These are phyloP conservation scores for Ia io DNA, from an alignment of 2,113 vertebrate genomes.

Conservation along the genomic window DNA sequence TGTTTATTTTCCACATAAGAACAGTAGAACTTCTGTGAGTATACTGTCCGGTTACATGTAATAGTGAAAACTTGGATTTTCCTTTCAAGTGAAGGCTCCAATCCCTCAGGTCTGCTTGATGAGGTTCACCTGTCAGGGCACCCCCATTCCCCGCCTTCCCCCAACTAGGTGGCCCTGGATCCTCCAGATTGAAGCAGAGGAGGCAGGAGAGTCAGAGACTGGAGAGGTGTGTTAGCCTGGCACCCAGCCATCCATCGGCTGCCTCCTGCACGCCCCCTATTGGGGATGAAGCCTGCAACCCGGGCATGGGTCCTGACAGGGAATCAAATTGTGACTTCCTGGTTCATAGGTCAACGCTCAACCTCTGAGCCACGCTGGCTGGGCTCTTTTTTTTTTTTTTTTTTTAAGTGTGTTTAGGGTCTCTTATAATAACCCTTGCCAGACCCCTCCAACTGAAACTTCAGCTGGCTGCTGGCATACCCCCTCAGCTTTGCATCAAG, in stretches of 20 bases:
- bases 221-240: neutral
- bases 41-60: neutral
- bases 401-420: neutral
- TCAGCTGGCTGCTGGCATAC: neutral
- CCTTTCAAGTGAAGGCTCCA: neutral
- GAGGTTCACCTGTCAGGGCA: neutral
- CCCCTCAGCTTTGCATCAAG: neutral
- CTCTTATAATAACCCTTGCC: neutral
- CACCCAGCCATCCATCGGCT: neutral
- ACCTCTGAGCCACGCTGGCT: too few species aligned
- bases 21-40: neutral
- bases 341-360: too few species aligned
- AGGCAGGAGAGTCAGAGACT: neutral
- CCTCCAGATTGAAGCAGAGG: neutral
- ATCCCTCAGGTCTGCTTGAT: neutral
- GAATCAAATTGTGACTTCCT: too few species aligned
- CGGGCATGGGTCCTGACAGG: too few species aligned
- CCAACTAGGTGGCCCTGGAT: neutral
- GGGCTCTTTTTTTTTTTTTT: neutral
- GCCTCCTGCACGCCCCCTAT: too few species aligned
- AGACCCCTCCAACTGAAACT: neutral
- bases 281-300: too few species aligned
- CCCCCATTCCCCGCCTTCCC: fast-evolving
- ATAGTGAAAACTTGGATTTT: neutral
- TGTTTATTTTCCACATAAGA: neutral